phyloP scores from a whole-genome alignment of 2,113 vertebrate genomes.

The Stigmatopora nigra region DNA sequence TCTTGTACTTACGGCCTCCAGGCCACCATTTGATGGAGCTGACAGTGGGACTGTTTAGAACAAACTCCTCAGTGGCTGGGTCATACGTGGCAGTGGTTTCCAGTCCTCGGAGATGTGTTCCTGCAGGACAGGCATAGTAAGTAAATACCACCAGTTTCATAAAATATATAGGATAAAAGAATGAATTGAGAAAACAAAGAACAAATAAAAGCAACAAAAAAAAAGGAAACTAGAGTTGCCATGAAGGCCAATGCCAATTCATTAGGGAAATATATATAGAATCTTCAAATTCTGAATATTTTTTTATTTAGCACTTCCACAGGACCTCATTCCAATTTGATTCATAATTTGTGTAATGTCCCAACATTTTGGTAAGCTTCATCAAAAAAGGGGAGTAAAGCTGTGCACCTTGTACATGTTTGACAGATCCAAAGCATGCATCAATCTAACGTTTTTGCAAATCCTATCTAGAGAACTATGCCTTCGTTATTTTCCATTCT shows the following conservation, averaged over 20 bases:
- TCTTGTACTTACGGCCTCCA: constrained; percentile 83
- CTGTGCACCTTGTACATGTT: constrained; percentile 44
- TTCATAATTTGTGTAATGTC: too few relatives aligned
- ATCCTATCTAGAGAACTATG: neutral
- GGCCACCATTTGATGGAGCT: constrained; percentile 99
- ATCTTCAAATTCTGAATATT: too few relatives aligned
- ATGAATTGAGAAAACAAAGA: neutral
- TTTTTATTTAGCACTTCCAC: too few relatives aligned
- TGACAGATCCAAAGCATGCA: constrained; percentile 55
- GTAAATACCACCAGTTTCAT: constrained; percentile 7
- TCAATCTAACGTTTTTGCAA: neutral
- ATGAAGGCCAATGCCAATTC: neutral
- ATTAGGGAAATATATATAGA: neutral
- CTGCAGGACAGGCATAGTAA: constrained; percentile 52
- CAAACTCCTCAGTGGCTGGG: constrained; percentile 88
- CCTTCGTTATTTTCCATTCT: neutral
- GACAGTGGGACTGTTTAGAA: constrained; percentile 91
- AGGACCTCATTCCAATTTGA: too few relatives aligned
- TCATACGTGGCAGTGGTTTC: constrained; percentile 96
- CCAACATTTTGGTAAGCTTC: neutral
- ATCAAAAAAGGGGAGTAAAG: constrained; percentile 4
- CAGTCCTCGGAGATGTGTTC: constrained; percentile 87
- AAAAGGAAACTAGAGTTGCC: constrained; percentile 5
- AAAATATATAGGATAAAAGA: neutral
- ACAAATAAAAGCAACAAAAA: neutral